Base-by-base conservation (phyloP, 2,113 vertebrate species). In the Osmerus eperlanus region DNA sequence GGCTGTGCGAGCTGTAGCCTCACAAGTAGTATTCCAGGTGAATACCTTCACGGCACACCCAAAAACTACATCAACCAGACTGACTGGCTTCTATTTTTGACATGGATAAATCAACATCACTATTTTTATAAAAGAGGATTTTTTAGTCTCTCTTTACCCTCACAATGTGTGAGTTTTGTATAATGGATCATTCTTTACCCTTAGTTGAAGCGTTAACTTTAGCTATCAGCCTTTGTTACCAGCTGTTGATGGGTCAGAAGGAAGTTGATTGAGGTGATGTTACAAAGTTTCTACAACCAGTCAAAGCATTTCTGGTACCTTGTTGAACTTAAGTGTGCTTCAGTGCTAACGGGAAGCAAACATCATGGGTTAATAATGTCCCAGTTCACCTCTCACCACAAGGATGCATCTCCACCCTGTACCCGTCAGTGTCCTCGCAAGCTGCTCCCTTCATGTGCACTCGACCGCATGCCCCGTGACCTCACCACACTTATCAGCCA, bases 101-200 rank as follows among this genome's bases (percentile, higher is more conserved):
- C 23, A 70, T 55, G 14, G 29, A 70, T 65, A 32, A 47, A 72
- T 72, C 63, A 55, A 19, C 29, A 21, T 60, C 59, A 16, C 53
- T 79, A 19, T 73, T 76, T 75, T 73, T 72, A 68, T 76, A 67
- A 25, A 54, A 68, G 60, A 59, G 18, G 18, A 32, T 65, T 65
- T 65, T 72, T 52, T 72, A 72, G 70, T 65, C 70, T 65, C 32
- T 36, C 32, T 36, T 36, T 28, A 11, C 18, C 23, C 13, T 53
- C 11, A 16, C 15, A 15, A 23, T 32, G 21, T 21, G 23, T 72
- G 41, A 47, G 9, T 72, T 72, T 63, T 65, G 32, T 72, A 55
- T 19, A 54, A 29, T 19, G 25, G 52, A 65, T 54, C 54, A 32
- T 23, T 72, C 62, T 72, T 19, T 21, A 65, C 54, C 70, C 51